Base-by-base conservation (phyloP, 2,888 invertebrate species). In the Ochropacha duplaris region DNA sequence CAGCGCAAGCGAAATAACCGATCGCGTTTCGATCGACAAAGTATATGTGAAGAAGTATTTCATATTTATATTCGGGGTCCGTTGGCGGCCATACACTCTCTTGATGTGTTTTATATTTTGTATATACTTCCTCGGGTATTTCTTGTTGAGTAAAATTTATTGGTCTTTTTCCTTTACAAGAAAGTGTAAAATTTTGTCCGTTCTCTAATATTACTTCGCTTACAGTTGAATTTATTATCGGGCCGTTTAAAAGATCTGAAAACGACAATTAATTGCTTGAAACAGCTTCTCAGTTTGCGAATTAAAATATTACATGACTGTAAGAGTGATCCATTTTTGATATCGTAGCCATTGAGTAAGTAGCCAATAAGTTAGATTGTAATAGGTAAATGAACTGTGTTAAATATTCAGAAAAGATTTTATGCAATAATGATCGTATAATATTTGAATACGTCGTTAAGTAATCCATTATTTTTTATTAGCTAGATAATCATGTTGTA, bases 1-100 rank as follows among this genome's bases (percentile, higher is more conserved):
- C 93, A 55, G 90, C 85, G 72, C 94, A 95, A 62, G 92, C 94
- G 67, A 94, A 94, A 74, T 90, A 94, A 52, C 94, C 94, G 57
- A 94, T 93, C 55, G 93, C 82, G 22, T 82, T 82, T 16, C 84
- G 86, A 50, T 88, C 84, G 3, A 94, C 90, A 54, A 92, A 83
- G 51, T 69, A 74, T 26, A 95, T 67, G 49, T 91, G 82, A 34
- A 95, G 79, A 56, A 81, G 80, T 51, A 88, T 82, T 65, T 93
- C 91, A 72, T 86, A 94, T 57, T 81, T 74, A 65, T 84, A 84
- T 49, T 78, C 76, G 28, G 68, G 68, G 36, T 82, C 80, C 36
- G 75, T 57, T 12, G 31, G 12, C 44, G 67, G 65, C 16, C 22
- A 14, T 49, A 54, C 28, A 34, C 52, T 36, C 55, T 64, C 14